phyloP scores from a whole-genome alignment of 2,888 invertebrate species.

The Muschampia plurimacula region DNA sequence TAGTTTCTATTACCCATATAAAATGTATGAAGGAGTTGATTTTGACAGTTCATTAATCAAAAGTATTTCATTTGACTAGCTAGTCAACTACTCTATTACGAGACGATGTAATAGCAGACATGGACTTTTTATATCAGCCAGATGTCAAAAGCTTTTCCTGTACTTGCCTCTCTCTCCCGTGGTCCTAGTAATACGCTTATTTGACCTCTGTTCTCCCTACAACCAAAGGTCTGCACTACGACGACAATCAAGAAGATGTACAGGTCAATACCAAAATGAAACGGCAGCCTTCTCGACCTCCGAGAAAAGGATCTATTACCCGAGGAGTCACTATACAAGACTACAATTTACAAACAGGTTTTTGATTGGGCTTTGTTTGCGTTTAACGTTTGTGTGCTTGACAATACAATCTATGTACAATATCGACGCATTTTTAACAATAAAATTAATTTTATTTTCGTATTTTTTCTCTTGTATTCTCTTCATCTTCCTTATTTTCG shows the following conservation, averaged over 20 bases:
- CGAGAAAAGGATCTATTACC: conserved; percentile 91
- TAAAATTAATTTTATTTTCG: not conserved
- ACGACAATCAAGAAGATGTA: conserved; percentile 87
- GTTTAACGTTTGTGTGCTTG: not conserved
- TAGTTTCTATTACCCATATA: no score
- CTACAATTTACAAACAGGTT: conserved; percentile 77
- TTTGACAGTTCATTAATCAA: no score
- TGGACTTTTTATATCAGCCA: no score
- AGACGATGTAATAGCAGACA: no score
- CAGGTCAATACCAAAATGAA: conserved; percentile 68
- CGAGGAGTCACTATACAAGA: conserved; percentile 79
- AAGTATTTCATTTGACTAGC: no score
- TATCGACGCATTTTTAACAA: not conserved
- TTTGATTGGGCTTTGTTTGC: conserved; percentile 40
- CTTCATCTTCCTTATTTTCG: no score
- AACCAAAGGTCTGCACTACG: conserved; percentile 92
- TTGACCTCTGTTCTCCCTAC: conserved; percentile 46
- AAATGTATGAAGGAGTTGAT: no score
- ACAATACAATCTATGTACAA: not conserved
- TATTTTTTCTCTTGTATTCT: not conserved
- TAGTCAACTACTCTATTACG: no score
- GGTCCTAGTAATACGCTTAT: conserved; percentile 31
- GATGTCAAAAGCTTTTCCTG: not conserved
- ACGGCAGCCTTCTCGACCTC: conserved; percentile 89
- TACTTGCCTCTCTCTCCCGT: not conserved